phyloP scores from a whole-genome alignment of 2,113 vertebrate genomes.

The Harpagus bidentatus region DNA sequence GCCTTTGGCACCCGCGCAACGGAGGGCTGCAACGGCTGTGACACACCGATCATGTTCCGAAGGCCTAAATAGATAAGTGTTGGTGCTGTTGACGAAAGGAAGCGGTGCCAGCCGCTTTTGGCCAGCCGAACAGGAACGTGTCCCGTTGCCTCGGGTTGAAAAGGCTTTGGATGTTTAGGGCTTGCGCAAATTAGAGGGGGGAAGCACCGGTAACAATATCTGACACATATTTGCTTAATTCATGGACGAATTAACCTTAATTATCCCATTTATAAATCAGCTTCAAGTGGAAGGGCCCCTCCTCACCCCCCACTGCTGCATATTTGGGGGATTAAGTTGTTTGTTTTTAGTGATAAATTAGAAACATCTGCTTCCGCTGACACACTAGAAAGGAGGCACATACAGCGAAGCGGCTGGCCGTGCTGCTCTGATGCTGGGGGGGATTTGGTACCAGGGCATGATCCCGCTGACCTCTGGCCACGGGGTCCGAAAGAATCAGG shows the following conservation, averaged over 20 bases:
- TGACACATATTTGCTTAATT: conserved; percentile 5
- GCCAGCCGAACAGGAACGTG: background rate
- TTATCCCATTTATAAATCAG: conserved; percentile 40
- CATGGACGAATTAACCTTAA: conserved; percentile 29
- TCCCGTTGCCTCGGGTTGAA: background rate
- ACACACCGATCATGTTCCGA: background rate
- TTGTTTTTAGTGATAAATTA: conserved; percentile 44
- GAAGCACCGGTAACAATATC: background rate
- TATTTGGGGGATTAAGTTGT: conserved; percentile 64
- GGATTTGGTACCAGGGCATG: background rate
- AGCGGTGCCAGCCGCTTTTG: background rate
- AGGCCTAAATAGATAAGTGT: background rate
- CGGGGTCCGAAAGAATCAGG: accelerated
- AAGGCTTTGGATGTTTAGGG: background rate
- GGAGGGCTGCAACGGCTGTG: background rate
- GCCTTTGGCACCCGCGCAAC: background rate
- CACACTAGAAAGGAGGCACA: background rate
- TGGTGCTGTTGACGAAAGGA: background rate
- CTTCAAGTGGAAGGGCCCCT: conserved; percentile 10
- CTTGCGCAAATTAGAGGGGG: background rate
- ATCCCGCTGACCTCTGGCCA: background rate
- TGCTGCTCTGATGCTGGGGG: background rate
- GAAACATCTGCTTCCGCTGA: conserved; percentile 47
- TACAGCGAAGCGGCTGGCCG: accelerated
- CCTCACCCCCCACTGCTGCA: conserved; percentile 18